These are phyloP conservation scores for Brachionus angularis DNA, from an alignment of 1,140 invertebrate genomes.

Conservation along the genomic window DNA sequence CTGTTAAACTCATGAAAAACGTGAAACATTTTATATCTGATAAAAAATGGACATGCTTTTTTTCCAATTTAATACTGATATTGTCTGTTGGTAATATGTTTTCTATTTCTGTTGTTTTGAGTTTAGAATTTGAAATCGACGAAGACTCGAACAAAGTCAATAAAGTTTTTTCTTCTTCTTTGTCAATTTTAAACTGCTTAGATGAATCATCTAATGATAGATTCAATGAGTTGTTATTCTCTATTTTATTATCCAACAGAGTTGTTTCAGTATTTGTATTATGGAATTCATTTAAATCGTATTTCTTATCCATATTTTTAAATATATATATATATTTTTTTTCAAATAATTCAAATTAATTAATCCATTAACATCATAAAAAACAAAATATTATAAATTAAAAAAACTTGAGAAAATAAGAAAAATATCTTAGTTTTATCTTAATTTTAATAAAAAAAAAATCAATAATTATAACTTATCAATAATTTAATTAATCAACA, in stretches of 20 bases:
- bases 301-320: no score
- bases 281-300: no score
- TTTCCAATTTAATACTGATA: not conserved
- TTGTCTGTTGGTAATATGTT: conserved; percentile 30
- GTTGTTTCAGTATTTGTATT: not conserved
- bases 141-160: not conserved
- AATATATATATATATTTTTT: no score
- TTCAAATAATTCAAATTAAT: no score
- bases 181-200: not conserved
- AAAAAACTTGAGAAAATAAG: no score
- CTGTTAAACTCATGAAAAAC: conserved; percentile 80
- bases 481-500: no score
- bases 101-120: conserved; percentile 46
- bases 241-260: not conserved
- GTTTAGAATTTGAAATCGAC: not conserved
- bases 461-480: no score
- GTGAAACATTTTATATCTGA: conserved; percentile 74
- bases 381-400: no score
- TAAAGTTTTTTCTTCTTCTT: not conserved
- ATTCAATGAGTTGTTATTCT: not conserved
- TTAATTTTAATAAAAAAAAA: no score
- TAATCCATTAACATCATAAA: no score
- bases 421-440: no score
- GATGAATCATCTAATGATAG: not conserved
- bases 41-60: conserved; percentile 27